Evolutionary conservation across 2,113 vertebrate genomes (phyloP).

Genomic region (Ranitomeya imitator): DNA sequence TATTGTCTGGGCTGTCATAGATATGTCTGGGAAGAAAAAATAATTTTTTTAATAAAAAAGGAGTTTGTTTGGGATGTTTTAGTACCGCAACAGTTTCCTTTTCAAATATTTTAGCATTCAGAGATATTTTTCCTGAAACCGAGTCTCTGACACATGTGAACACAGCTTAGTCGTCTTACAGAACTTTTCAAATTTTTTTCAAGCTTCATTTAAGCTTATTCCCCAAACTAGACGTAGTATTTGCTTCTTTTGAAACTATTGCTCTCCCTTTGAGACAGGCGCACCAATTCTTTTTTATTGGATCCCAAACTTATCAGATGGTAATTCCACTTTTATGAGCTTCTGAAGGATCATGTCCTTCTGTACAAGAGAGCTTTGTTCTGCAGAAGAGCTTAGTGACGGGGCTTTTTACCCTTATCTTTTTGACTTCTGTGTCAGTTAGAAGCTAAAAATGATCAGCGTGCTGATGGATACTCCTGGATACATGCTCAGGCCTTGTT

Average conservation of each 20-base stretch:
- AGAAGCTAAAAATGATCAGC: slow-evolving; percentile 45
- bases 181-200: background rate
- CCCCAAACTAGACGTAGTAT: background rate
- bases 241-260: background rate
- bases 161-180: background rate
- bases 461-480: slow-evolving; percentile 46
- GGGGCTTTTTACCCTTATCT: slow-evolving; percentile 33
- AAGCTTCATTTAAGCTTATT: background rate
- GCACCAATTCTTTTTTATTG: slow-evolving; percentile 46
- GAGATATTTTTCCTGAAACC: background rate
- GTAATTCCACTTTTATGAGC: slow-evolving; percentile 44
- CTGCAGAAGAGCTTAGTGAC: background rate
- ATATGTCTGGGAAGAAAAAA: no score
- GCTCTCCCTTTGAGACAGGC: background rate
- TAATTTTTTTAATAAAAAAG: no score
- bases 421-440: background rate
- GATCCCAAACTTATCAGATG: slow-evolving; percentile 45
- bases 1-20: no score
- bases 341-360: slow-evolving; percentile 16
- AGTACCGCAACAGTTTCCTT: no score
- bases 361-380: slow-evolving; percentile 16
- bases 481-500: slow-evolving; percentile 41
- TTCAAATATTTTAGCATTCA: no score
- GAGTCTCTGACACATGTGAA: background rate
- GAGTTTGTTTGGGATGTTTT: no score